A percentile compares a stretch with the other conserved stretches of the same genome.
phyloP scores from a whole-genome alignment of 92 coral and sea anemone genomes.

The Porites cylindrica region DNA sequence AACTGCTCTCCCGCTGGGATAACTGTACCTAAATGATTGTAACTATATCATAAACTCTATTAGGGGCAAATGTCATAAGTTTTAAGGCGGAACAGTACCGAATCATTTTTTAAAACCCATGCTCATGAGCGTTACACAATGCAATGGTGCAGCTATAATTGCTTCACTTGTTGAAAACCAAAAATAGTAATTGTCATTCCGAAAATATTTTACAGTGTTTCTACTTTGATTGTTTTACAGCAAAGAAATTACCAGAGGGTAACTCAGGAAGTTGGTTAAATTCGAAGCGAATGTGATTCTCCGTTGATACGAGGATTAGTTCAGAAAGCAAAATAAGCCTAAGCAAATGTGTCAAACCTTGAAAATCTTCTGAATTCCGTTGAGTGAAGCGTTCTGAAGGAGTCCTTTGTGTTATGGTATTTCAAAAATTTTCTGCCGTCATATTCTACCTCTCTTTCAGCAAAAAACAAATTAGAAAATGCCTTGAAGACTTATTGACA shows the following conservation, averaged over 20 bases:
- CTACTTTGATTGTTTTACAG: not conserved
- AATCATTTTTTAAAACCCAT: not conserved
- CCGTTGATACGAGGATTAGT: not conserved
- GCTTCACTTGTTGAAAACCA: conserved; percentile 4
- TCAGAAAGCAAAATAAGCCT: not conserved
- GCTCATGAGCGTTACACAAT: not conserved
- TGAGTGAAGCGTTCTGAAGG: conserved; percentile 9
- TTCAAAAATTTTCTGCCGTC: conserved; percentile 1
- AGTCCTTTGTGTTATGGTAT: conserved; percentile 5
- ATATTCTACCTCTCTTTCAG: conserved; percentile 2
- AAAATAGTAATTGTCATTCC: conserved; percentile 19
- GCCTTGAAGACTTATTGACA: not conserved
- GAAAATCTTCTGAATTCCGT: not conserved
- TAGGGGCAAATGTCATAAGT: conserved; percentile 1
- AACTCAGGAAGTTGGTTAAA: not conserved
- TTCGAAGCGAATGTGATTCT: not conserved
- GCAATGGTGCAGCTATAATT: not conserved
- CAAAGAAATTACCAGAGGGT: not conserved
- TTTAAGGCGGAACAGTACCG: not conserved
- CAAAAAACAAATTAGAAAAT: not conserved
- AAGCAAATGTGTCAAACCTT: conserved; percentile 7
- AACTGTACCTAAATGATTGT: not conserved
- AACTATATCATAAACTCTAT: conserved; percentile 15
- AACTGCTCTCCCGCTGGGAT: not conserved
- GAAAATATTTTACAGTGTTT: conserved; percentile 3